Conservation (phyloP, 2,113 vertebrate genomes). For the Trichechus manatus region DNA sequence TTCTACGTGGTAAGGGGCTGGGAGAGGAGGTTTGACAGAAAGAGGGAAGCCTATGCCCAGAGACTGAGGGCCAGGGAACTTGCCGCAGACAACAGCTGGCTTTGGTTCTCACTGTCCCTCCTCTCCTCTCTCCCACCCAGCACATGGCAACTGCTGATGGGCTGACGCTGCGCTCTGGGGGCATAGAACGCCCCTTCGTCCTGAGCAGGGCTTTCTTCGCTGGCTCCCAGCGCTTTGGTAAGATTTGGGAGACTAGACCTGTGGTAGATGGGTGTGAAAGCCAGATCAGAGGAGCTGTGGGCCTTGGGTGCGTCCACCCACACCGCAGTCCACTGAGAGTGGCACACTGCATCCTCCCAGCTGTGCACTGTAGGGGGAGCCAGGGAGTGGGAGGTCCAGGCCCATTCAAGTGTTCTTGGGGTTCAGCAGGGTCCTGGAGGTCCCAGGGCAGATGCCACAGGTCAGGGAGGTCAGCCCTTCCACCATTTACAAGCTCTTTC, state of each 20-base stretch:
- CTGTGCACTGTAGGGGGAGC: neutral
- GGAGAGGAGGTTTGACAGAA: neutral
- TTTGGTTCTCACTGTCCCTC: neutral
- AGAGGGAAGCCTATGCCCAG: neutral
- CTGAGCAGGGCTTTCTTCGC: constrained; percentile 94
- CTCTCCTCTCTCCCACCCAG: constrained; percentile 78
- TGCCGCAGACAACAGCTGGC: neutral
- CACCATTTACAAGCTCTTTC: neutral
- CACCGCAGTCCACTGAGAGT: neutral
- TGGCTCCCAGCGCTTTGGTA: constrained; percentile 95
- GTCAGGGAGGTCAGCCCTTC: neutral
- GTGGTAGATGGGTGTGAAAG: neutral
- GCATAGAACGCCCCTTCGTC: constrained; percentile 93
- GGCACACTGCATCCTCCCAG: neutral
- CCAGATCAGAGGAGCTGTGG: neutral
- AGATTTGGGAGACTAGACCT: neutral
- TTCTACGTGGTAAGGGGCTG: constrained; percentile 92
- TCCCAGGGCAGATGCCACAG: neutral
- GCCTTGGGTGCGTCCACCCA: neutral
- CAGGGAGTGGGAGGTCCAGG: neutral
- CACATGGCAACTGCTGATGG: constrained; percentile 95
- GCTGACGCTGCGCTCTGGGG: constrained; percentile 91
- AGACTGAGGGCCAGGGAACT: neutral
- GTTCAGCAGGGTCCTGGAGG: neutral
- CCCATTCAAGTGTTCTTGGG: neutral